Conservation (phyloP, 1,140 invertebrate species). For the Calephelis nemesis region DNA sequence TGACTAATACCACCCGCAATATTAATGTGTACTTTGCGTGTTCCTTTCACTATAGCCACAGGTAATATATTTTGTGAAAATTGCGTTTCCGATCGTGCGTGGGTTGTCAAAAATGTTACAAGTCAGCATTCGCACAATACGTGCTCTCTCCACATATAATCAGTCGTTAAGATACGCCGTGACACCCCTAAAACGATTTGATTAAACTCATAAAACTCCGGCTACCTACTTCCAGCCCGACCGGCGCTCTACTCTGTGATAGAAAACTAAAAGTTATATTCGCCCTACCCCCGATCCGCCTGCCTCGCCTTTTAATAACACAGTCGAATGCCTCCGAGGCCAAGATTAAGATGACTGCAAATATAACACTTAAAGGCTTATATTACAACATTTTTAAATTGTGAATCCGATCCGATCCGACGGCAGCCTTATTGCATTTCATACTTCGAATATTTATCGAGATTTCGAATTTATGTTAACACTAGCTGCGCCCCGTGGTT, state of each 20-base stretch:
- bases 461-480: not conserved
- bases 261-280: conserved; percentile 63
- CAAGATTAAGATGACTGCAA: conserved; percentile 68
- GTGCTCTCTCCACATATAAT: conserved; percentile 45
- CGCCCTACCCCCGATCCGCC: conserved; percentile 52
- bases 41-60: conserved; percentile 39
- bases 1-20: conserved; percentile 8
- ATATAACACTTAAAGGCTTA: conserved; percentile 52
- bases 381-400: conserved; percentile 27
- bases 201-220: conserved; percentile 70
- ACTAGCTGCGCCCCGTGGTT: too few relatives aligned
- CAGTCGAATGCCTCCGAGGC: conserved; percentile 67
- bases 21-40: conserved; percentile 52
- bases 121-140: conserved; percentile 46
- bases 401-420: conserved; percentile 15
- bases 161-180: conserved; percentile 51
- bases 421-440: conserved; percentile 3
- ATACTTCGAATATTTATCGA: conserved; percentile 9
- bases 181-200: conserved; percentile 63
- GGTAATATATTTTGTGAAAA: conserved; percentile 42
- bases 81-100: conserved; percentile 33
- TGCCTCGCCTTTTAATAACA: conserved; percentile 75
- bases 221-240: conserved; percentile 42
- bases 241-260: conserved; percentile 39
- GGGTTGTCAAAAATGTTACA: conserved; percentile 34